Base-by-base conservation (phyloP, 1,140 invertebrate species). In the Drosophila sp. region DNA sequence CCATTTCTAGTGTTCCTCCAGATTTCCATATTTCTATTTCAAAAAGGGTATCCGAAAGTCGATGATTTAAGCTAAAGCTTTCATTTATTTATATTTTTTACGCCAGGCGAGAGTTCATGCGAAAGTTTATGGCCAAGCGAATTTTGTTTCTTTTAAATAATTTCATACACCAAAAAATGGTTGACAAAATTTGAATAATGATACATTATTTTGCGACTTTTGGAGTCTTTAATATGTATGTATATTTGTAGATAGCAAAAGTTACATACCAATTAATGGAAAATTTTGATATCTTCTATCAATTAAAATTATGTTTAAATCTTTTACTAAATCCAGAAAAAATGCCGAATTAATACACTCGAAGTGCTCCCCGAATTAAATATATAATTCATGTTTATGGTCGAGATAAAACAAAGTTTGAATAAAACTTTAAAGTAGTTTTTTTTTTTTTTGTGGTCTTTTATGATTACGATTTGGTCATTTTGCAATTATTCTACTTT, bases 401-500 rank as follows among this genome's bases (percentile, higher is more conserved):
- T 50, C 8, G 10, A 27, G 44, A 50, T 50, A 27, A 27, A 50
- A 27, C 8, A 27, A 50, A 50, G 44, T 50, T 50, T 50, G 7
- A 25, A 47, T 25, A 25, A 47, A 55, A 55, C 11, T 55, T 55
- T 55, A n/a, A 4, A 55, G 10, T 29, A 55, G n/a, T 56, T 56
- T 56, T 11, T 32, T 32, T 32, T 29, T 29, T 4, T 50, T 30
- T 55, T 17, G 17, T 17, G 17, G 17, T 17, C 17, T 4, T 44
- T 11, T 6, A 56, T 56, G 29, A 10, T 50, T 56, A 11, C 27
- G 30, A 38, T 35, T 58, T 35, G 33, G 17, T 58, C 17, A 58
- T 32, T 58, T 38, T 58, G 17, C 56, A 58, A 58, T 58, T 35
- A 35, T 58, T 17, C 17, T 23, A 35, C n/a, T 8, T 35, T 57